phyloP scores from a whole-genome alignment of 2,888 invertebrate genomes.

The Epinotia demarniana region DNA sequence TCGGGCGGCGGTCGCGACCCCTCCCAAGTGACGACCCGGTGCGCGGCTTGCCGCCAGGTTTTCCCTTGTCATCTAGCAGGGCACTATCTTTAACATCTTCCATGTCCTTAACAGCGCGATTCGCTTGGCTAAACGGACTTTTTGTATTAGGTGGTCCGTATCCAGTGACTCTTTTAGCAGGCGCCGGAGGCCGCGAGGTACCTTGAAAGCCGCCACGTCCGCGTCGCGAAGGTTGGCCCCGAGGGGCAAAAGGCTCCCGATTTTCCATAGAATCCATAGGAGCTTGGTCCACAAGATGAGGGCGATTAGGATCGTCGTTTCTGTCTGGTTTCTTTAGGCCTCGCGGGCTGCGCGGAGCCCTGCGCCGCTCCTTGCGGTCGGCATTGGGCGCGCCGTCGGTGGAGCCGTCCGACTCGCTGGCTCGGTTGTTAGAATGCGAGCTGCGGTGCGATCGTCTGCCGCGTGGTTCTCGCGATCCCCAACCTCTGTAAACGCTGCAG shows the following conservation, averaged over 20 bases:
- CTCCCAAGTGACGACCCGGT: constrained; percentile 87
- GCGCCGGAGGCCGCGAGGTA: constrained; percentile 75
- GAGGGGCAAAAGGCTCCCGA: constrained; percentile 91
- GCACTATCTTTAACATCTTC: constrained; percentile 69
- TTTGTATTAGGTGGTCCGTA: constrained; percentile 93
- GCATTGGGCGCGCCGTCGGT: constrained; percentile 87
- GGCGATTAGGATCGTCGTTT: constrained; percentile 77
- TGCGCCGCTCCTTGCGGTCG: constrained; percentile 83
- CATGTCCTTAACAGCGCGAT: constrained; percentile 71
- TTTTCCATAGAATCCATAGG: constrained; percentile 72
- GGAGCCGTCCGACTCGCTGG: constrained; percentile 90
- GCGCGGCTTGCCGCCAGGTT: constrained; percentile 87
- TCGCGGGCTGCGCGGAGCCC: constrained; percentile 81
- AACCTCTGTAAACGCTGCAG: constrained; percentile 78
- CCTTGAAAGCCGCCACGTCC: constrained; percentile 88
- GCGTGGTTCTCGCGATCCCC: constrained; percentile 79
- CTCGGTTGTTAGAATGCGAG: constrained; percentile 77
- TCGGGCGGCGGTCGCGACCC: constrained; percentile 76
- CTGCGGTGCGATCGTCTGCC: constrained; percentile 80
- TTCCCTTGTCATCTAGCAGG: constrained; percentile 86
- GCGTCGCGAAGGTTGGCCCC: constrained; percentile 94
- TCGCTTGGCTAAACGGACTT: constrained; percentile 88
- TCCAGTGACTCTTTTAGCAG: constrained; percentile 87
- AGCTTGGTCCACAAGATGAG: constrained; percentile 58
- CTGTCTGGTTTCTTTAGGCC: constrained; percentile 86